Percentiles rank a stretch among this genome's conserved stretches.
These are phyloP conservation scores for Meda fulgida DNA, from an alignment of 2,797 vertebrate genomes.

Conservation along the genomic window DNA sequence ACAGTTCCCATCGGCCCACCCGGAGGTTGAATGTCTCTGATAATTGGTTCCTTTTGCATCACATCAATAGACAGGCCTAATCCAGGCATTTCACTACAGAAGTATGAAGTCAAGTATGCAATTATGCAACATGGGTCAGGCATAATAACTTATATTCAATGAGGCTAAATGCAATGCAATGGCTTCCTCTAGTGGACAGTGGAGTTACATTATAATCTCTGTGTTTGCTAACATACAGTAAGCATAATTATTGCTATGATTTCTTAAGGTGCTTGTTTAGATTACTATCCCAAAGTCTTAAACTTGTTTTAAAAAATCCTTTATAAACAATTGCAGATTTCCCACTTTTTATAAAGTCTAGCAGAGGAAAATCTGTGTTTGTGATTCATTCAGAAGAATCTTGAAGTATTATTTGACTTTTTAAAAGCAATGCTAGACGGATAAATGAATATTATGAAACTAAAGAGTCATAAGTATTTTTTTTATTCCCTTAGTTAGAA, in stretches of 20 bases:
- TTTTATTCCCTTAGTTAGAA: too few relatives aligned
- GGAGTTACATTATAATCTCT: too few relatives aligned
- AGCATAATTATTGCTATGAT: too few relatives aligned
- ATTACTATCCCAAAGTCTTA: neutral
- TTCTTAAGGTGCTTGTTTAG: neutral
- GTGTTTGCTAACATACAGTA: neutral
- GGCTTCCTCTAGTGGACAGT: slow-evolving; percentile 37
- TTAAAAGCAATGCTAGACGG: neutral
- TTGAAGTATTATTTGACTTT: neutral
- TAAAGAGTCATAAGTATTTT: too few relatives aligned
- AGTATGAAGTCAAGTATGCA: neutral
- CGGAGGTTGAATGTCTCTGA: slow-evolving; percentile 53
- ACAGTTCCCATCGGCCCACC: slow-evolving; percentile 26
- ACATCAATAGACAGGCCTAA: neutral
- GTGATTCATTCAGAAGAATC: neutral
- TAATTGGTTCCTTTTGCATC: slow-evolving; percentile 41
- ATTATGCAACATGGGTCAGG: neutral
- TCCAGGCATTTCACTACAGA: neutral
- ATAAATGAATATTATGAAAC: neutral
- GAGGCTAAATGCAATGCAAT: neutral
- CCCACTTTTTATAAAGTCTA: neutral
- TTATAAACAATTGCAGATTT: neutral
- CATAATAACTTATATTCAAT: neutral
- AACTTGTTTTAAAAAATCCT: neutral
- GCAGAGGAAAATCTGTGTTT: neutral